Evolutionary conservation across 2,113 vertebrate genomes (phyloP).

Genomic region (Phasianus colchicus): DNA sequence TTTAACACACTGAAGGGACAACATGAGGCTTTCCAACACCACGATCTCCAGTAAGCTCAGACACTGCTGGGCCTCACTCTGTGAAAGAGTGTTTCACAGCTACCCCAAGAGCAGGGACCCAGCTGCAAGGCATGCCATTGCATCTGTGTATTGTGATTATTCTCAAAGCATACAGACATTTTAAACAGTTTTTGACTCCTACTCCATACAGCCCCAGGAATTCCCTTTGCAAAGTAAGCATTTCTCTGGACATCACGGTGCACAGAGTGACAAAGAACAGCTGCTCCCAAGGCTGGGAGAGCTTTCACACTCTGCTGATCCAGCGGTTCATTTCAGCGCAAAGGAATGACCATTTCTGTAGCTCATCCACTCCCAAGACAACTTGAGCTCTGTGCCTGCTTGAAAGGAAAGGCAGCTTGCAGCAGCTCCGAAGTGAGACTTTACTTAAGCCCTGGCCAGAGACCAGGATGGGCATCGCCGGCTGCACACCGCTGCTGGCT

Average conservation of each 20-base stretch:
- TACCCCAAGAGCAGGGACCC: not conserved
- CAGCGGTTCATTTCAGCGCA: not conserved
- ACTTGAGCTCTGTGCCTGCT: not conserved
- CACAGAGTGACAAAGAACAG: slow-evolving; percentile 29
- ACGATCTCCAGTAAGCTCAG: not conserved
- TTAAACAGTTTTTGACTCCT: not conserved
- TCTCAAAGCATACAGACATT: not conserved
- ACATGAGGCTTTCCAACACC: not conserved
- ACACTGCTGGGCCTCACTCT: not conserved
- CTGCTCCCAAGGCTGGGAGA: not conserved
- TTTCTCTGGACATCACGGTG: not conserved
- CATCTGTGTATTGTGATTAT: not conserved
- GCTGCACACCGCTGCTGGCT: not conserved
- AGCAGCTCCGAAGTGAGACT: not conserved
- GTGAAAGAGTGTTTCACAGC: accelerated
- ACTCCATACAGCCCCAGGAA: not conserved
- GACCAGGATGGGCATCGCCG: not conserved
- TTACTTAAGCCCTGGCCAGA: not conserved
- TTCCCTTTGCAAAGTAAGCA: slow-evolving; percentile 14
- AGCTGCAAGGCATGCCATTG: not conserved
- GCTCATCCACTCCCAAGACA: not conserved
- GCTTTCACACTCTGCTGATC: slow-evolving; percentile 3
- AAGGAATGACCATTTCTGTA: not conserved
- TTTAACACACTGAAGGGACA: not conserved
- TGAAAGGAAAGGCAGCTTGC: not conserved